Conservation (phyloP, 1,140 invertebrate species). For the Temnothorax curvispinosus region DNA sequence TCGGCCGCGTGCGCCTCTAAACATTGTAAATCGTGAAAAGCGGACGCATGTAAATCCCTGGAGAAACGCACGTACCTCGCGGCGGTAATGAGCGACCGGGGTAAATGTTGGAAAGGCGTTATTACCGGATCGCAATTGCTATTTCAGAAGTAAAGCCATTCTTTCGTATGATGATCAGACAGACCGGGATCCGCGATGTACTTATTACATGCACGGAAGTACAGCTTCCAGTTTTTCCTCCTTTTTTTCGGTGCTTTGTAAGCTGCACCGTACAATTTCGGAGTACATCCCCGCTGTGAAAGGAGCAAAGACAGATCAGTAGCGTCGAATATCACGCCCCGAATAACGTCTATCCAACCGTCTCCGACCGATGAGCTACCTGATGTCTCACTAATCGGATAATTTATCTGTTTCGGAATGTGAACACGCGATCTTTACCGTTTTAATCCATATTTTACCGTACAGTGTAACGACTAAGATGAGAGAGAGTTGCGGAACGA, state of each 20-base stretch:
- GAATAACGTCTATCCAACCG: conserved; percentile 4
- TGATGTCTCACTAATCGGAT: conserved; percentile 16
- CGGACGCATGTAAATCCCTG: conserved; percentile 40
- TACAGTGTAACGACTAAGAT: not conserved
- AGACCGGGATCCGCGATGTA: not conserved
- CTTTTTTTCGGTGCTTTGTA: not conserved
- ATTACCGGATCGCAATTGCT: conserved; percentile 66
- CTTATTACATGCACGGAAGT: conserved; percentile 23
- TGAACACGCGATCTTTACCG: conserved; percentile 34
- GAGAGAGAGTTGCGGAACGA: conserved; percentile 26
- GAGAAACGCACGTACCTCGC: conserved; percentile 33
- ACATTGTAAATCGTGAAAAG: conserved; percentile 46
- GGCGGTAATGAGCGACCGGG: conserved; percentile 63
- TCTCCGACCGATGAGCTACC: not conserved
- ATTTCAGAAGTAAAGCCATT: conserved; percentile 59
- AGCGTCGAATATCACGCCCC: not conserved
- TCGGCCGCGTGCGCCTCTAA: conserved; percentile 17
- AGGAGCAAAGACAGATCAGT: not conserved
- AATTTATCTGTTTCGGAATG: conserved; percentile 30
- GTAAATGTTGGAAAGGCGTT: conserved; percentile 67
- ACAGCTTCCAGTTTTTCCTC: not conserved
- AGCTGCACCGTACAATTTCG: not conserved
- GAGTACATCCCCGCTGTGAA: not conserved
- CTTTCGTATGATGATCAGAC: conserved; percentile 39
- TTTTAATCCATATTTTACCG: conserved; percentile 70